Conservation (phyloP, 2,113 vertebrate species). For the Prunella fulvescens region DNA sequence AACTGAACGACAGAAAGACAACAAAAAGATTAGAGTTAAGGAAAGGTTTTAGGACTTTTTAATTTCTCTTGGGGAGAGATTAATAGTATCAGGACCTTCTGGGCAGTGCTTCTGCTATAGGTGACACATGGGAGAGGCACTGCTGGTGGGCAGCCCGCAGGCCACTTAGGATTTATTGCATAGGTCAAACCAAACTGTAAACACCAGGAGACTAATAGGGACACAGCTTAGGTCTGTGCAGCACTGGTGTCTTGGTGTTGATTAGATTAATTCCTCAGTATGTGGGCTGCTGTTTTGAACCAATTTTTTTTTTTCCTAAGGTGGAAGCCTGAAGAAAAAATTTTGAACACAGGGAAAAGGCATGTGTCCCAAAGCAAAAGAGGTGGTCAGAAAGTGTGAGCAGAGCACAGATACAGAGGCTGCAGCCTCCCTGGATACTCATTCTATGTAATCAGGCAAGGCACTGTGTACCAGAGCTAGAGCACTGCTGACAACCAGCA, state of each 20-base stretch:
- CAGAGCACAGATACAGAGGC: neutral
- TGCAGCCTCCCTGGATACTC: neutral
- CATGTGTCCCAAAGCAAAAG: neutral
- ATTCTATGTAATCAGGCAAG: neutral
- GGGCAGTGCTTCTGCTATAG: neutral
- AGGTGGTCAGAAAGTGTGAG: neutral
- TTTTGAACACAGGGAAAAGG: neutral
- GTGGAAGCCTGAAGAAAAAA: neutral
- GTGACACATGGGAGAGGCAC: neutral
- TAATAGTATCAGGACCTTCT: neutral
- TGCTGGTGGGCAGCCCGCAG: neutral
- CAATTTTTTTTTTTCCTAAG: neutral
- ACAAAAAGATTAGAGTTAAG: neutral
- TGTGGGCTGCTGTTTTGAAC: neutral
- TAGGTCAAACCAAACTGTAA: neutral
- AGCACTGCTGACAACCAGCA: accelerated
- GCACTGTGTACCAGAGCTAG: neutral
- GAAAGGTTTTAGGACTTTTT: neutral
- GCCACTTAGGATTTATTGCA: neutral
- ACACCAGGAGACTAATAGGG: neutral
- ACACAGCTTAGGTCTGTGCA: neutral
- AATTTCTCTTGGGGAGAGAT: conserved; percentile 11
- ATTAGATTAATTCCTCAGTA: neutral
- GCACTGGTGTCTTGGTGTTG: neutral
- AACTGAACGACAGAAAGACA: neutral